phyloP scores from a whole-genome alignment of 2,797 vertebrate species.

The Taenioides sp. region DNA sequence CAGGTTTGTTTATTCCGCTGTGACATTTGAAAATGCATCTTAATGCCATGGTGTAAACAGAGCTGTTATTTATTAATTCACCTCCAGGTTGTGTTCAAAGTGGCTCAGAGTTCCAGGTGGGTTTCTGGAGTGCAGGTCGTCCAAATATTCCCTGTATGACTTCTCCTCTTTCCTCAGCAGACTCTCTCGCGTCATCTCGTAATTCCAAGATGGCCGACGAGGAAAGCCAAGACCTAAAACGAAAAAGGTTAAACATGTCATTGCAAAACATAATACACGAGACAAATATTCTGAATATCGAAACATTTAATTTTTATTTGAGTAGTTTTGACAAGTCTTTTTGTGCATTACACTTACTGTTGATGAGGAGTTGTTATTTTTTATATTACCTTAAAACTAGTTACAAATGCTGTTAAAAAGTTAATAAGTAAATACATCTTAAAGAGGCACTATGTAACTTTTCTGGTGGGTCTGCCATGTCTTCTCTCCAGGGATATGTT shows the following conservation, averaged over 20 bases:
- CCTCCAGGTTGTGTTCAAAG: slow-evolving; percentile 95
- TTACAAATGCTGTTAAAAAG: too few relatives aligned
- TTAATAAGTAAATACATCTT: too few relatives aligned
- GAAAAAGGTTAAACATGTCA: slow-evolving; percentile 44
- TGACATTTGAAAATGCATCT: background rate
- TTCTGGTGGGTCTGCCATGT: too few relatives aligned
- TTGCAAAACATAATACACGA: slow-evolving; percentile 13
- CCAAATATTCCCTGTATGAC: slow-evolving; percentile 84
- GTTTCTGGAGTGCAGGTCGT: slow-evolving; percentile 83
- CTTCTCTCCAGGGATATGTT: too few relatives aligned
- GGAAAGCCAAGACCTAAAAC: slow-evolving; percentile 87
- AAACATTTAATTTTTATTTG: too few relatives aligned
- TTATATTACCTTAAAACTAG: too few relatives aligned
- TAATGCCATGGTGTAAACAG: background rate
- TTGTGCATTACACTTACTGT: too few relatives aligned
- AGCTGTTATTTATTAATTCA: slow-evolving; percentile 44
- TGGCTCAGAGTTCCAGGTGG: slow-evolving; percentile 84
- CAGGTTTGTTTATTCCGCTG: background rate
- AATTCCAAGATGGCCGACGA: slow-evolving; percentile 87
- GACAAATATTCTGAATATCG: background rate
- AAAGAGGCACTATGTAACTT: too few relatives aligned
- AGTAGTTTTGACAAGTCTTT: too few relatives aligned
- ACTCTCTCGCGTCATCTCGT: slow-evolving; percentile 87
- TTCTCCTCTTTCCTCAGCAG: slow-evolving; percentile 86
- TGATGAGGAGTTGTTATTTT: too few relatives aligned